Percentiles rank a stretch among this genome's conserved stretches.
These are phyloP conservation scores for Varroa destructor DNA, from an alignment of 1,140 invertebrate genomes.

Conservation along the genomic window DNA sequence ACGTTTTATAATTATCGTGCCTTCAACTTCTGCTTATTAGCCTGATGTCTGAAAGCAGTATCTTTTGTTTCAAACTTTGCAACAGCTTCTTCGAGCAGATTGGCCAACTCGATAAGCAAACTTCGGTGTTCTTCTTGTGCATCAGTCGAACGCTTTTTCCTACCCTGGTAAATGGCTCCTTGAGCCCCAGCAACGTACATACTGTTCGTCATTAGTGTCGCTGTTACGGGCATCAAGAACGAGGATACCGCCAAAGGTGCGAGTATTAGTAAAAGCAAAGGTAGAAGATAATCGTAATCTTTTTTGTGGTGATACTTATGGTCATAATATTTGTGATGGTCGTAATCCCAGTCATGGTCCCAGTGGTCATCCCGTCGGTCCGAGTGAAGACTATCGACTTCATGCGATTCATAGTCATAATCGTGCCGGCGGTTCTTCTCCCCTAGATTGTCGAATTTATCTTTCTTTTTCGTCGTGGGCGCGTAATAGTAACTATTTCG, in stretches of 20 bases:
- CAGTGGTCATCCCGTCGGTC: conserved; percentile 2
- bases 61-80: neutral
- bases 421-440: conserved; percentile 19
- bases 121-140: neutral
- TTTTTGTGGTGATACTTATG: conserved; percentile 24
- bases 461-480: conserved; percentile 13
- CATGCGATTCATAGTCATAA: conserved; percentile 7
- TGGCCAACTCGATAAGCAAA: neutral
- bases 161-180: conserved; percentile 4
- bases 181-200: conserved; percentile 14
- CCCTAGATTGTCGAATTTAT: neutral
- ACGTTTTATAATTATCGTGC: too few relatives aligned
- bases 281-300: conserved; percentile 13
- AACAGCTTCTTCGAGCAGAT: conserved; percentile 7
- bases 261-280: neutral
- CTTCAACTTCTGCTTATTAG: too few relatives aligned
- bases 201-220: conserved; percentile 13
- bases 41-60: neutral
- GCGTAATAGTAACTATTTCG: conserved; percentile 7
- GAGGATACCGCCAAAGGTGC: conserved; percentile 12
- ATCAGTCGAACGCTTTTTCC: conserved; percentile 2
- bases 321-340: conserved; percentile 13
- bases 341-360: conserved; percentile 5
- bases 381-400: neutral
- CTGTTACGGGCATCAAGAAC: conserved; percentile 22